Percentiles rank a stretch among this genome's conserved stretches.
Evolutionary conservation across 1,140 invertebrate species (phyloP).

Genomic region (Sinella curviseta): DNA sequence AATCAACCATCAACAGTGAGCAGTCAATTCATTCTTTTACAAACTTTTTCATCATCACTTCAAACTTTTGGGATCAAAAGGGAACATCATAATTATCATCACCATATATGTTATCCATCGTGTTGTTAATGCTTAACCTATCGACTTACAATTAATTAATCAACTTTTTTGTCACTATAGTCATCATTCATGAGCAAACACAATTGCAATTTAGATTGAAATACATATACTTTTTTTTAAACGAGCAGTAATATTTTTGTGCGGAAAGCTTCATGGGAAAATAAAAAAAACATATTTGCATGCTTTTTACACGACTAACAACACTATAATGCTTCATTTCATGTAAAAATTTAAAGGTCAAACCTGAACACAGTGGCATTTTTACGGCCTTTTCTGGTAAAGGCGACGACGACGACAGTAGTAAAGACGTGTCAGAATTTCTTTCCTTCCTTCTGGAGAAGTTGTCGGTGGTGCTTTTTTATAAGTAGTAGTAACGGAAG

Average conservation of each 20-base stretch:
- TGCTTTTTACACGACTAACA: neutral
- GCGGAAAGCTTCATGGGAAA: slow-evolving; percentile 8
- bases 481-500: neutral
- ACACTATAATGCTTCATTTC: neutral
- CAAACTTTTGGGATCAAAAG: too few relatives aligned
- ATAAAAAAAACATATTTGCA: neutral
- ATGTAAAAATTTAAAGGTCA: neutral
- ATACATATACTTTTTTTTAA: neutral
- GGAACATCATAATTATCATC: too few relatives aligned
- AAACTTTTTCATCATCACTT: too few relatives aligned
- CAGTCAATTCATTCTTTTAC: neutral
- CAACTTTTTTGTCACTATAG: neutral
- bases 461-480: too few relatives aligned
- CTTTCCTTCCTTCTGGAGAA: neutral
- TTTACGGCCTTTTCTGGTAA: neutral
- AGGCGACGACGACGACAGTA: neutral
- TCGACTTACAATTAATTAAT: neutral
- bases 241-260: neutral
- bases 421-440: neutral
- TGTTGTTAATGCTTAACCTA: too few relatives aligned
- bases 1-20: neutral
- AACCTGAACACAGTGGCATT: slow-evolving; percentile 24
- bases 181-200: slow-evolving; percentile 7
- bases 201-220: neutral
- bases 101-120: too few relatives aligned